phyloP scores from a whole-genome alignment of 2,888 invertebrate genomes.

The Zhuqinia jingwanae region DNA sequence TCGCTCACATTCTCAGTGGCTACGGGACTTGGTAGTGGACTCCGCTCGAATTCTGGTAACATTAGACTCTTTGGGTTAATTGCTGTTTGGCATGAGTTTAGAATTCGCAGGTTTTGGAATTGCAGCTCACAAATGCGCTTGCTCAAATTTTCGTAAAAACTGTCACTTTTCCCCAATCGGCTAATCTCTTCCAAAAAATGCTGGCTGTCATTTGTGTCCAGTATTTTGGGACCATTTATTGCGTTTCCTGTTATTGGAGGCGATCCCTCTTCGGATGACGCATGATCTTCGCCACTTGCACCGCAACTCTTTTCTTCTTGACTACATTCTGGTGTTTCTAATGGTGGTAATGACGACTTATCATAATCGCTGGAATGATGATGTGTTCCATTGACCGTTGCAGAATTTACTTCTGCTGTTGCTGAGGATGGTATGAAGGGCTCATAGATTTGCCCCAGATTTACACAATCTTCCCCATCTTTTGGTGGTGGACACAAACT shows the following conservation, averaged over 20 bases:
- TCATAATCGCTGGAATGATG: constrained; percentile 41
- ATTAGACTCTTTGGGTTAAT: constrained; percentile 74
- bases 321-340: constrained; percentile 35
- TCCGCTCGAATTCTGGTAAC: constrained; percentile 71
- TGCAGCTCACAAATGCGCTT: constrained; percentile 78
- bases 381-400: background rate
- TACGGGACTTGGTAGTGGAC: constrained; percentile 77
- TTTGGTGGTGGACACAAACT: constrained; percentile 63
- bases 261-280: background rate
- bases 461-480: too few species aligned
- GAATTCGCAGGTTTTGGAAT: constrained; percentile 78
- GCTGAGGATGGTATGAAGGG: constrained; percentile 43
- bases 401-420: background rate
- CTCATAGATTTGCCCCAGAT: too few species aligned
- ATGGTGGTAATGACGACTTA: constrained; percentile 32
- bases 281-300: background rate
- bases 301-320: constrained; percentile 17
- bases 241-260: background rate
- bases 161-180: constrained; percentile 77
- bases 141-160: constrained; percentile 78
- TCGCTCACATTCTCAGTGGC: constrained; percentile 59
- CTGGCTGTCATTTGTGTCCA: constrained; percentile 78
- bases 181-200: constrained; percentile 79
- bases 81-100: constrained; percentile 77
- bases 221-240: constrained; percentile 59